A percentile compares a stretch with the other conserved stretches of the same genome.
These are phyloP conservation scores for Colinus virginianus DNA, from an alignment of 2,113 vertebrate genomes.

Conservation along the genomic window DNA sequence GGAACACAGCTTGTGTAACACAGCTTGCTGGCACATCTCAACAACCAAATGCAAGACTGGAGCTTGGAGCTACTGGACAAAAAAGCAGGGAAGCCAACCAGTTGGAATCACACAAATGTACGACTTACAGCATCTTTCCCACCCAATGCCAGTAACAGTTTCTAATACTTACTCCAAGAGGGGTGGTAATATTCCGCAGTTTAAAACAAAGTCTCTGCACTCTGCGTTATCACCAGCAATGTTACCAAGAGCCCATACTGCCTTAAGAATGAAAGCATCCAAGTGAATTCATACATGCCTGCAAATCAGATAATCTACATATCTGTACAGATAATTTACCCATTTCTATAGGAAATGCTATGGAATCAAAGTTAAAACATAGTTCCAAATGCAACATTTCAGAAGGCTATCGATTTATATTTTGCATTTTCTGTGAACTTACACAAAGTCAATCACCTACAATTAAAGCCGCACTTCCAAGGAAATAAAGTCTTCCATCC, in stretches of 20 bases:
- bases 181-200: conserved; percentile 90
- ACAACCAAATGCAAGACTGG: neutral
- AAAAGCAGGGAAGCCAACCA: neutral
- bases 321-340: too few relatives aligned
- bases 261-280: conserved; percentile 77
- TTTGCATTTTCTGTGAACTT: neutral
- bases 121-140: neutral
- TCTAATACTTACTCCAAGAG: conserved; percentile 89
- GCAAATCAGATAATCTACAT: neutral
- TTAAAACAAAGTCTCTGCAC: conserved; percentile 93
- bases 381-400: neutral
- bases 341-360: neutral
- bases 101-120: neutral
- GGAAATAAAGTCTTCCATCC: neutral
- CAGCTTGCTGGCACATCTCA: neutral
- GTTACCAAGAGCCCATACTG: conserved; percentile 95
- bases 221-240: conserved; percentile 94
- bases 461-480: neutral
- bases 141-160: neutral
- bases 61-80: neutral
- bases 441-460: neutral
- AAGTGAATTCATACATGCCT: neutral
- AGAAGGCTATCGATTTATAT: neutral
- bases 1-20: neutral
- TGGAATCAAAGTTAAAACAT: neutral